Evolutionary conservation across 2,888 invertebrate genomes (phyloP), one percentile per base, ranked within the genome.

Genomic region (Leptinotarsa tumamoca): DNA sequence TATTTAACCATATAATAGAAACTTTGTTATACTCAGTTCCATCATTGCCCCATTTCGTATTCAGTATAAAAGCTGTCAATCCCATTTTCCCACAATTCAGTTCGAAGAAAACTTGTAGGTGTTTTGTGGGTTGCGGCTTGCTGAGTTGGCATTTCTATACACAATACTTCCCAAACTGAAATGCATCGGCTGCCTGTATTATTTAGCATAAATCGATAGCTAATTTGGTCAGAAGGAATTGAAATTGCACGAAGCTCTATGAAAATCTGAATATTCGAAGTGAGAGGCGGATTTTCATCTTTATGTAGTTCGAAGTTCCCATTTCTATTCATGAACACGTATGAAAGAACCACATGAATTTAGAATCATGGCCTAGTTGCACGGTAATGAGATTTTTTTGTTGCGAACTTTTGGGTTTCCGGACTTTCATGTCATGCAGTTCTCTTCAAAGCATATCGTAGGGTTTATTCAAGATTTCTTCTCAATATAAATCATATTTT

Each of bases 121-220:
- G 63, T 63, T 27, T 63, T 63, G 63, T 33, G 33, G 33, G 3
- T 63, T 63, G 63, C 63, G 33, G 63, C 27, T 23, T 33, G 27
- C 33, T 33, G 63, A 33, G n/a, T 27, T 33, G 33, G 17, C 33
- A 27, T 63, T 63, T n/a, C 63, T 17, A 63, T 63, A 63, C 33
- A 63, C 27, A 33, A 15, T 4, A 63, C n/a, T 63, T 33, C 63
- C 27, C 33, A 33, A 63, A 33, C 33, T 17, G 33, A 33, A 63
- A 15, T 27, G 63, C 63, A 63, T 33, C 15, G 63, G 27, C 27
- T n/a, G 63, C 33, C 63, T 63, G 63, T 58, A 43, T 70, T 33
- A 70, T 33, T 70, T 50, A 33, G 58, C 21, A 43, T 70, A 58
- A 70, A 58, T 70, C 69, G 69, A 70, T 58, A 21, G 69, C 69